These are phyloP conservation scores for Sitta europaea DNA, from an alignment of 2,113 vertebrate genomes.

Conservation along the genomic window DNA sequence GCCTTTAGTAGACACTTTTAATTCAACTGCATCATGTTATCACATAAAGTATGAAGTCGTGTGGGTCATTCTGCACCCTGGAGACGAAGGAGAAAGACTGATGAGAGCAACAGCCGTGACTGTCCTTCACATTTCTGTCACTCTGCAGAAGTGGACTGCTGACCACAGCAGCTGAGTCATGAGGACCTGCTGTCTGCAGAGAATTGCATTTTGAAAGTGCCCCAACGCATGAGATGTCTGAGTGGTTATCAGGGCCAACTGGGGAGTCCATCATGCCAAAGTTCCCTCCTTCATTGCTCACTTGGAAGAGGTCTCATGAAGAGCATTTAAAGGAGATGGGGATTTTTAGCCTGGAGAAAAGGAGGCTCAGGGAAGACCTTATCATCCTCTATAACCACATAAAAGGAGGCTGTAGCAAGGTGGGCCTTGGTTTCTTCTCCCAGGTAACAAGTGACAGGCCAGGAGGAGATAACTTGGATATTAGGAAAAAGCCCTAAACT, in stretches of 20 bases:
- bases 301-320: rapidly evolving
- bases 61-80: not conserved
- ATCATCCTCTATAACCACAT: no score
- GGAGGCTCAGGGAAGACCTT: not conserved
- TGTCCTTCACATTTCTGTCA: not conserved
- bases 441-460: not conserved
- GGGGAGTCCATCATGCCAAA: not conserved
- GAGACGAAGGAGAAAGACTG: not conserved
- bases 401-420: not conserved
- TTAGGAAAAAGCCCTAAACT: not conserved
- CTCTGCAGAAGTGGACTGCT: not conserved
- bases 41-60: not conserved
- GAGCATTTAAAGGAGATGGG: not conserved
- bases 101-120: not conserved
- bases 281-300: not conserved
- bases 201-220: not conserved
- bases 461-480: not conserved
- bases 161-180: not conserved
- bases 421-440: not conserved
- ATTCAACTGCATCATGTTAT: not conserved
- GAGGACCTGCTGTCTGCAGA: not conserved
- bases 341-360: not conserved
- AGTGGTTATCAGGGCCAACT: not conserved
- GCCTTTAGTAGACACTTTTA: not conserved
- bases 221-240: rapidly evolving